These are phyloP conservation scores for Neodiprion pinetum DNA, from an alignment of 1,140 invertebrate genomes.

Conservation along the genomic window DNA sequence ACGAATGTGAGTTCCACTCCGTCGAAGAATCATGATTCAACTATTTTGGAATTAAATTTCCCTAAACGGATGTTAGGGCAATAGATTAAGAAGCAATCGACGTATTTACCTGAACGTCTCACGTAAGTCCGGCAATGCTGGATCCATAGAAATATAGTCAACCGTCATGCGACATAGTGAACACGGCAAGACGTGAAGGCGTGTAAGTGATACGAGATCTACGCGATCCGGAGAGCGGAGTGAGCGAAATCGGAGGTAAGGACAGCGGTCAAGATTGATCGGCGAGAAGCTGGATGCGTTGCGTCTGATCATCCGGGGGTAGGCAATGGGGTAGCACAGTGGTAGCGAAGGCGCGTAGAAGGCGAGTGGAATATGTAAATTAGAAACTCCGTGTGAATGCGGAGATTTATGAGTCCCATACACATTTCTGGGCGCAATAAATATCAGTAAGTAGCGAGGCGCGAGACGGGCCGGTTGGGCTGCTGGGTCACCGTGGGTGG, in stretches of 20 bases:
- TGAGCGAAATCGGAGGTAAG: background rate
- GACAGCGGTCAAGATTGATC: slow-evolving; percentile 2
- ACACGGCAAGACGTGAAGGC: too few relatives aligned
- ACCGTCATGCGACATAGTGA: too few relatives aligned
- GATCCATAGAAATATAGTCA: too few relatives aligned
- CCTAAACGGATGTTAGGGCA: too few relatives aligned
- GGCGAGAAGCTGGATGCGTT: background rate
- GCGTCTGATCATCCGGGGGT: background rate
- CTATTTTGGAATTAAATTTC: too few relatives aligned
- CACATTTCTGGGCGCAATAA: slow-evolving; percentile 61
- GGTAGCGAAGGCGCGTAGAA: slow-evolving; percentile 25
- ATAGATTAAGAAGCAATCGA: too few relatives aligned
- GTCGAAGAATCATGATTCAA: too few relatives aligned
- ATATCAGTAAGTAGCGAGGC: slow-evolving; percentile 60
- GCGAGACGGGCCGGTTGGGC: slow-evolving; percentile 36
- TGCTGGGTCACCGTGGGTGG: slow-evolving; percentile 46
- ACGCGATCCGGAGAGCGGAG: too few relatives aligned
- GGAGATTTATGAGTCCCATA: slow-evolving; percentile 59
- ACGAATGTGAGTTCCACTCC: too few relatives aligned
- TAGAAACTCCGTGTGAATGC: slow-evolving; percentile 61
- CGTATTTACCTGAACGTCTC: too few relatives aligned
- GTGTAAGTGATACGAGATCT: too few relatives aligned
- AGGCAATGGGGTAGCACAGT: slow-evolving; percentile 20
- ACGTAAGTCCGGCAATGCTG: too few relatives aligned
- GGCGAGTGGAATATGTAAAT: slow-evolving; percentile 56